phyloP scores from a whole-genome alignment of 2,113 vertebrate genomes.

The Cephalopholis sonnerati region DNA sequence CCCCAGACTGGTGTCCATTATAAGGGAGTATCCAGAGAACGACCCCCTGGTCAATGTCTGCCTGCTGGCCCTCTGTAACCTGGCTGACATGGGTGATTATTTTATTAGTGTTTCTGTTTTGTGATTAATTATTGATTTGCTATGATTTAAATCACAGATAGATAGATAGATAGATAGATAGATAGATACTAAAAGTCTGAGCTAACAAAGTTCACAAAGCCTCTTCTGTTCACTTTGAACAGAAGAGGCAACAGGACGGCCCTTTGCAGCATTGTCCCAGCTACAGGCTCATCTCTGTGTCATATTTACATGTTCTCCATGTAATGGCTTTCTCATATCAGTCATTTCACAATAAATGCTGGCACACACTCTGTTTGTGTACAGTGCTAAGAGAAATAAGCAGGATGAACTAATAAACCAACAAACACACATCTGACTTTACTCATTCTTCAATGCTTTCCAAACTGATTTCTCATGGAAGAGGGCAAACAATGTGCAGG shows the following conservation, averaged over 20 bases:
- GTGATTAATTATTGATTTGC: neutral
- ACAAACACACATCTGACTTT: neutral
- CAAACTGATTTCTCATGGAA: neutral
- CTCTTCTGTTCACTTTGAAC: too few species aligned
- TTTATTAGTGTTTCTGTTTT: neutral
- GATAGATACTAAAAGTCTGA: too few species aligned
- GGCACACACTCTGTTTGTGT: neutral
- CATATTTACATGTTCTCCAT: neutral
- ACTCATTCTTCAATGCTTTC: neutral
- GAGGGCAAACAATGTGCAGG: neutral
- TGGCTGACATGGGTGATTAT: constrained; percentile 89
- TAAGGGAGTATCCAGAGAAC: constrained; percentile 87
- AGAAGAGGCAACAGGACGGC: too few species aligned
- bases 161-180: too few species aligned
- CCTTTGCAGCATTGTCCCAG: too few species aligned
- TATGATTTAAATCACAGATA: neutral
- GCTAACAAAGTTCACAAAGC: too few species aligned
- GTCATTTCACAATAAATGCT: too few species aligned
- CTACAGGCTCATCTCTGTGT: neutral
- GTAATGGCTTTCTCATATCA: neutral
- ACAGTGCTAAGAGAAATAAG: neutral
- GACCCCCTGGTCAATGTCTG: constrained; percentile 90
- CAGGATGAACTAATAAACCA: neutral
- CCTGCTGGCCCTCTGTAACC: constrained; percentile 89
- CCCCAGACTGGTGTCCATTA: constrained; percentile 87